Evolutionary conservation across 2,113 vertebrate species (phyloP).

Genomic region (Cryptotis parvus): DNA sequence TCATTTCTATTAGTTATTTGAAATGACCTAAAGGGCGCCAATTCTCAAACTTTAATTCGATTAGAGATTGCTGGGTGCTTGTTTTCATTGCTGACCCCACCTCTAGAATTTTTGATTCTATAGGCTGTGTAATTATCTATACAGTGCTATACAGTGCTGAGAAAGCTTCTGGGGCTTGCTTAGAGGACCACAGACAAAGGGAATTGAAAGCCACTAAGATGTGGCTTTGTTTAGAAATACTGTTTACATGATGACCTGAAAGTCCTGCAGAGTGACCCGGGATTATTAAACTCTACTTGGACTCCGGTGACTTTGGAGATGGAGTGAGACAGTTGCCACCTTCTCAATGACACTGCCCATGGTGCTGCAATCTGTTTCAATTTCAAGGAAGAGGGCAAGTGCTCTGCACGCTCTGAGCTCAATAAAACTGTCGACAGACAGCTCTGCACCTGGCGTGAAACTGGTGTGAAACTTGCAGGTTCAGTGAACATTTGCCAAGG

Average conservation of each 20-base stretch:
- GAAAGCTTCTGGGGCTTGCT: neutral
- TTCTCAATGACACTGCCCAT: slow-evolving; percentile 55
- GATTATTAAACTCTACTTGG: neutral
- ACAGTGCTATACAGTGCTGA: neutral
- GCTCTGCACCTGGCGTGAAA: slow-evolving; percentile 43
- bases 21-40: neutral
- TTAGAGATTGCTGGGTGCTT: neutral
- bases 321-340: slow-evolving; percentile 37
- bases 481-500: neutral
- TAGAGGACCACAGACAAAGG: neutral
- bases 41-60: neutral
- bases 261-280: neutral
- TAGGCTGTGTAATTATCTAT: neutral
- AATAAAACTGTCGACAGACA: neutral
- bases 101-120: neutral
- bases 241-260: neutral
- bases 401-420: neutral
- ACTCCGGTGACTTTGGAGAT: slow-evolving; percentile 37
- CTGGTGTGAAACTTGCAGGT: rapidly evolving
- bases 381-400: neutral
- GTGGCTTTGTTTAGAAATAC: neutral
- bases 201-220: neutral
- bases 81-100: neutral
- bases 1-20: neutral
- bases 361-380: slow-evolving; percentile 67